Evolutionary conservation across 2,113 vertebrate genomes (phyloP).

Genomic region (Sebastes fasciatus): DNA sequence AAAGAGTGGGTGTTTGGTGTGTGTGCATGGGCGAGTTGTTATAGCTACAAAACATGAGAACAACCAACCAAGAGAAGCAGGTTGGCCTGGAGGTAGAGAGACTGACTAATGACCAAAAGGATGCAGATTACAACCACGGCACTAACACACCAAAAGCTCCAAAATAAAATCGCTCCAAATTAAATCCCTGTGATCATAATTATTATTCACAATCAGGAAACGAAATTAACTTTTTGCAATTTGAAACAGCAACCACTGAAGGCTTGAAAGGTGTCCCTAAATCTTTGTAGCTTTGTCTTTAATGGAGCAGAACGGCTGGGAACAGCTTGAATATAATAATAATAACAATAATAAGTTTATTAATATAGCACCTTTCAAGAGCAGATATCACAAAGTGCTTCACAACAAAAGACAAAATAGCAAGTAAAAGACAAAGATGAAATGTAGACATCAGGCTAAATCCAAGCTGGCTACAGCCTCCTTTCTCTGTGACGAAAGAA

Average conservation of each 20-base stretch:
- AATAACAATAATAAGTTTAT: too few species aligned
- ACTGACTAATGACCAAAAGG: background rate
- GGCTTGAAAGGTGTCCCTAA: background rate
- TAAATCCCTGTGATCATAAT: constrained; percentile 7
- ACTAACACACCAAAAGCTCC: constrained; percentile 2
- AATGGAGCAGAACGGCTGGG: background rate
- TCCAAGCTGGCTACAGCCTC: background rate
- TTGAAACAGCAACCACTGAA: background rate
- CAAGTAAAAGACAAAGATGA: too few species aligned
- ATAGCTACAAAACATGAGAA: constrained; percentile 30
- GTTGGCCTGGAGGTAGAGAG: constrained; percentile 20
- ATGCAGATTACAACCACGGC: constrained; percentile 4
- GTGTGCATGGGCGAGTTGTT: background rate
- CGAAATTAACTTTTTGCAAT: background rate
- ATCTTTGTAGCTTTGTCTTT: background rate
- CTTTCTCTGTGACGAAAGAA: background rate
- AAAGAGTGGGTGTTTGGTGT: constrained; percentile 15
- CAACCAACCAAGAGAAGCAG: constrained; percentile 26
- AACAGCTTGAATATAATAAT: background rate
- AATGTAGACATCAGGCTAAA: too few species aligned
- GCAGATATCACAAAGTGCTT: too few species aligned
- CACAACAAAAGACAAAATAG: too few species aligned
- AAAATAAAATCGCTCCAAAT: constrained; percentile 8
- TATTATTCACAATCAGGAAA: background rate
- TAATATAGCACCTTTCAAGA: too few species aligned